Evolutionary conservation across 2,113 vertebrate genomes (phyloP).

Genomic region (Ameiurus melas): DNA sequence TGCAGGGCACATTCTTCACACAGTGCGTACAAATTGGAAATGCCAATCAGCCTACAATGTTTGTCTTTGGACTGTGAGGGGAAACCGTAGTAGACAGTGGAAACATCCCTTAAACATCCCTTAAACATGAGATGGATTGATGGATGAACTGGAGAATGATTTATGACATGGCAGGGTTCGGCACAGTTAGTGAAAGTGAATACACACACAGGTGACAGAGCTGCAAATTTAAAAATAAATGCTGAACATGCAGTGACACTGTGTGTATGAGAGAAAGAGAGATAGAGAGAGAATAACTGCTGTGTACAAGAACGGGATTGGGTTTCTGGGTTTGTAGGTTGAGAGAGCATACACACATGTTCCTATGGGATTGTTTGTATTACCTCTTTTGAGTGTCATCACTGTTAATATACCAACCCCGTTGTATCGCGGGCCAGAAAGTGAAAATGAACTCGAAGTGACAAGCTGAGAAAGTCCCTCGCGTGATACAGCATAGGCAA

Average conservation of each 20-base stretch:
- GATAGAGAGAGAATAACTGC: neutral
- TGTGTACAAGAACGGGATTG: neutral
- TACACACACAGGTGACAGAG: neutral
- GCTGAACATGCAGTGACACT: neutral
- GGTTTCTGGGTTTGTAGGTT: neutral
- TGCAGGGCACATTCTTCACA: too few species aligned
- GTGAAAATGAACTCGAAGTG: conserved; percentile 12
- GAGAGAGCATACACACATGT: neutral
- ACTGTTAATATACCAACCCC: conserved; percentile 4
- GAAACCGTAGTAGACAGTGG: too few species aligned
- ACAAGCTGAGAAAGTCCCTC: conserved; percentile 28
- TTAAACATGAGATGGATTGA: neutral
- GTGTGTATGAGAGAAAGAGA: neutral
- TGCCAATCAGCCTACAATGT: too few species aligned
- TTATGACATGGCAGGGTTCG: too few species aligned
- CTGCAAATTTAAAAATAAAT: neutral
- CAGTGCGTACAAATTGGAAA: too few species aligned
- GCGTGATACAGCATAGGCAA: conserved; percentile 10
- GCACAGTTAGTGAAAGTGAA: neutral
- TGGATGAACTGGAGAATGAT: neutral
- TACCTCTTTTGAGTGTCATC: neutral
- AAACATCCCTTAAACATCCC: too few species aligned
- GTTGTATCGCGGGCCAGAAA: neutral
- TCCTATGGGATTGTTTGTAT: conserved; percentile 4
- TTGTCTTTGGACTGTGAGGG: too few species aligned